Evolutionary conservation across 2,888 invertebrate genomes (phyloP).

Genomic region (Ornithoptera priamus): DNA sequence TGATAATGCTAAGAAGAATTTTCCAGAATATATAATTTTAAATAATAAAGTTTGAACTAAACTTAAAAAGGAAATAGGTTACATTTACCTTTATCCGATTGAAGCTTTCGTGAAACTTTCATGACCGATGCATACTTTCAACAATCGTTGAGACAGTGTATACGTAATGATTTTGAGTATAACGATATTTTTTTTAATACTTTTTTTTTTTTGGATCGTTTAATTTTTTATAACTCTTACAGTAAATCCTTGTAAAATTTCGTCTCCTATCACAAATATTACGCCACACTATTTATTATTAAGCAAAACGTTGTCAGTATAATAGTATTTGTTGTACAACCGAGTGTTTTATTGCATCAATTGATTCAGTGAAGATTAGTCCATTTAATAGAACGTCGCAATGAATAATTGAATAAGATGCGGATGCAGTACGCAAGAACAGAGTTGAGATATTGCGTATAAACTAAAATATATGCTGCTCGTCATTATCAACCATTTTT

Average conservation of each 20-base stretch:
- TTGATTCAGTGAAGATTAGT: not conserved
- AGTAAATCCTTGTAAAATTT: not conserved
- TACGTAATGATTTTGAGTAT: not conserved
- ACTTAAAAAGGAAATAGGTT: not conserved
- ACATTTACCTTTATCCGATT: too few species aligned
- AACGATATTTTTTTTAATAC: not conserved
- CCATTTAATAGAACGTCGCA: not conserved
- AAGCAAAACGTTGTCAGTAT: not conserved
- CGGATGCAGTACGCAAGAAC: not conserved
- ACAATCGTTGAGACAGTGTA: not conserved
- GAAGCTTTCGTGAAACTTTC: not conserved
- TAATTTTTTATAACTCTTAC: too few species aligned
- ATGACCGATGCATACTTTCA: not conserved
- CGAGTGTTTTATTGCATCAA: not conserved
- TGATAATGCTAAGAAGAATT: not conserved
- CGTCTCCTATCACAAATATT: not conserved
- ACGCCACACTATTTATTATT: not conserved
- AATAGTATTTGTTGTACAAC: not conserved
- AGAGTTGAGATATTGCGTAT: not conserved
- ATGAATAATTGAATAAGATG: not conserved
- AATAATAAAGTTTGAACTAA: too few species aligned
- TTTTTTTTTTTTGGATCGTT: not conserved
- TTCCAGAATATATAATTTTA: not conserved
- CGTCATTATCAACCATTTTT: too few species aligned
- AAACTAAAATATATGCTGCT: not conserved